A percentile compares a stretch with the other conserved stretches of the same genome.
phyloP scores from a whole-genome alignment of 1,140 invertebrate genomes.

The Scaptodrosophila lebanonensis region DNA sequence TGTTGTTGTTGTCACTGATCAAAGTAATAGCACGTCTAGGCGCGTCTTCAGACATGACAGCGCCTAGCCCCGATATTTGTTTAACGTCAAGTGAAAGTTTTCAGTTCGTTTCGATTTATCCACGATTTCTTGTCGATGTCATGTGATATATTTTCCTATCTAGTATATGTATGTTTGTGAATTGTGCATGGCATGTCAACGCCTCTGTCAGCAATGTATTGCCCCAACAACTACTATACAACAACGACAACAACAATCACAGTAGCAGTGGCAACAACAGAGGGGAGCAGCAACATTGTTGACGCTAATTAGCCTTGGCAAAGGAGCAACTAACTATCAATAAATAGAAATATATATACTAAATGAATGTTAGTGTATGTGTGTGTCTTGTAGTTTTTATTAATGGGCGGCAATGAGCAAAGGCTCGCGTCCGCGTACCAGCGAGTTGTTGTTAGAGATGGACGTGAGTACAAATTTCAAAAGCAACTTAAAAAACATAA shows the following conservation, averaged over 20 bases:
- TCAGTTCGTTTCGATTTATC: not conserved
- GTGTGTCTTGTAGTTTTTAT: constrained; percentile 20
- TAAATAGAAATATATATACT: constrained; percentile 24
- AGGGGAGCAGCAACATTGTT: constrained; percentile 51
- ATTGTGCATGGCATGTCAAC: constrained; percentile 38
- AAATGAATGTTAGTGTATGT: too few relatives aligned
- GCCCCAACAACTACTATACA: too few relatives aligned
- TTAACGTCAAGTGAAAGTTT: constrained; percentile 66
- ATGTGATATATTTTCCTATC: constrained; percentile 21
- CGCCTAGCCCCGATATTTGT: constrained; percentile 47
- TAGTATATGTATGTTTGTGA: too few relatives aligned
- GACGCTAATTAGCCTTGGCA: constrained; percentile 72
- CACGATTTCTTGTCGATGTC: constrained; percentile 1
- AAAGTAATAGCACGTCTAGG: constrained; percentile 64
- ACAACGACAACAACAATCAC: too few relatives aligned
- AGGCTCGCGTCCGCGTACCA: too few relatives aligned
- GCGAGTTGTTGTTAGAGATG: too few relatives aligned
- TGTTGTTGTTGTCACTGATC: constrained; percentile 40
- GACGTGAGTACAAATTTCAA: too few relatives aligned
- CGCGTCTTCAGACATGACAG: constrained; percentile 47
- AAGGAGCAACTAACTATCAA: constrained; percentile 18
- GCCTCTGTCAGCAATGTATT: constrained; percentile 65
- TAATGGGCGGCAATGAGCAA: constrained; percentile 40
- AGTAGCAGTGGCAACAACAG: too few relatives aligned
- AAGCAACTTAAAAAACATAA: too few relatives aligned